Conservation (phyloP, 1,140 invertebrate species). For the Drosophila albomicans region DNA sequence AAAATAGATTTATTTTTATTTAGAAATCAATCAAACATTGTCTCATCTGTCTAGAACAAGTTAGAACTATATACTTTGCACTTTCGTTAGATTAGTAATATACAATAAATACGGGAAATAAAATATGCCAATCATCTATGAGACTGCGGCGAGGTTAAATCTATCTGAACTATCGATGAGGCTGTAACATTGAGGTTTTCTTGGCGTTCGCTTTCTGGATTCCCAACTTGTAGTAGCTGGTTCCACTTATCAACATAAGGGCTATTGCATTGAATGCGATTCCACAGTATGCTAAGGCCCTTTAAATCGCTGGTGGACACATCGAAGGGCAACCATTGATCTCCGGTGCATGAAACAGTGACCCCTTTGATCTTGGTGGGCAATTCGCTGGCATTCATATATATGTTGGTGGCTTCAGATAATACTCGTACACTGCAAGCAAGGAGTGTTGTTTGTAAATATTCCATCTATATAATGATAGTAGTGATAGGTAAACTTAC, state of each 20-base stretch:
- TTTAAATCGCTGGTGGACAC: conserved; percentile 9
- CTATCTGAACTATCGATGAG: conserved; percentile 59
- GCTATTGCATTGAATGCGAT: conserved; percentile 15
- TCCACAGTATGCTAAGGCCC: conserved; percentile 25
- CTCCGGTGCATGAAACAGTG: conserved; percentile 14
- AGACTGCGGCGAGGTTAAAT: conserved; percentile 58
- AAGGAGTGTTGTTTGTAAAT: conserved; percentile 8
- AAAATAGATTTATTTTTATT: too few species aligned
- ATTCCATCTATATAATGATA: not conserved
- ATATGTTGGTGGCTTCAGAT: conserved; percentile 55
- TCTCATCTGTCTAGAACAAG: not conserved
- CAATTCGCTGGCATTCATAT: conserved; percentile 50
- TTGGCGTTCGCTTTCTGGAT: conserved; percentile 1
- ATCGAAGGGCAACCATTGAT: conserved; percentile 53
- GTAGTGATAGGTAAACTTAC: conserved; percentile 32
- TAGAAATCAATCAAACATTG: too few species aligned
- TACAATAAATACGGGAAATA: not conserved
- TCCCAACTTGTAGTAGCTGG: conserved; percentile 35
- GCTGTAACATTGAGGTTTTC: conserved; percentile 19
- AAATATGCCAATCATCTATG: conserved; percentile 9
- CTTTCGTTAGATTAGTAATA: not conserved
- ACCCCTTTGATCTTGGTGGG: conserved; percentile 60
- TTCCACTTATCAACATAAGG: conserved; percentile 39
- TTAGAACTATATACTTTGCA: not conserved
- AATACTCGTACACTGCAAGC: conserved; percentile 55